These are phyloP conservation scores for Odontothrips loti DNA, from an alignment of 2,888 invertebrate species.

Conservation along the genomic window DNA sequence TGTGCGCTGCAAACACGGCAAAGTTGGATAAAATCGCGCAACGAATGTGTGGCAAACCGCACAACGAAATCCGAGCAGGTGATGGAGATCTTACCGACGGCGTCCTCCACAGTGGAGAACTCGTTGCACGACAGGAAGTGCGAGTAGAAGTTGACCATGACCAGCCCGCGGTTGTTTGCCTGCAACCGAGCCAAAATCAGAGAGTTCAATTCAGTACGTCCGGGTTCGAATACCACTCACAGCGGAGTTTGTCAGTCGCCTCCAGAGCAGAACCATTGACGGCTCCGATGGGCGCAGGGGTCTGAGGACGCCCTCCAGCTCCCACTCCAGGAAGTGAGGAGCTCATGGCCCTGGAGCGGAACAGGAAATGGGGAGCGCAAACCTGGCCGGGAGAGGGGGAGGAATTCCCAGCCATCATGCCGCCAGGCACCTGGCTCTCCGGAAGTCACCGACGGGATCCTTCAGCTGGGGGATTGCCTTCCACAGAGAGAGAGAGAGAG, in stretches of 20 bases:
- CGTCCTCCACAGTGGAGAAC: conserved; percentile 70
- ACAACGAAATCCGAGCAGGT: neutral
- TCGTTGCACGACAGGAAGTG: conserved; percentile 71
- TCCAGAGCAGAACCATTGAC: too few species aligned
- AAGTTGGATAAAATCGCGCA: neutral
- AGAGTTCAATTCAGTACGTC: too few species aligned
- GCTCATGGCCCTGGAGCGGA: neutral
- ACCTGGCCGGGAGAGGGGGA: neutral
- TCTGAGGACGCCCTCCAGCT: too few species aligned
- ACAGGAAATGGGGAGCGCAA: neutral
- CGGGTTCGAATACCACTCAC: too few species aligned
- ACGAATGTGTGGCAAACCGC: too few species aligned
- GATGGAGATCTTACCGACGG: conserved; percentile 62
- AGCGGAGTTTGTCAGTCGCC: too few species aligned
- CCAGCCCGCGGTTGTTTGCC: conserved; percentile 72
- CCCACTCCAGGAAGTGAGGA: too few species aligned
- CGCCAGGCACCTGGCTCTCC: too few species aligned
- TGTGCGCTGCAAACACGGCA: conserved; percentile 65
- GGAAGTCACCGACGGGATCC: neutral
- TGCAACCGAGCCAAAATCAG: conserved; percentile 37
- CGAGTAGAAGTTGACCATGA: conserved; percentile 84
- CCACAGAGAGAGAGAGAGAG: neutral
- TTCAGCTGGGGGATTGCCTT: neutral
- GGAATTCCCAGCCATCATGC: neutral
- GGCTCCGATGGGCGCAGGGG: too few species aligned